These are phyloP conservation scores for Actias luna DNA, from an alignment of 2,888 invertebrate genomes.

Conservation along the genomic window DNA sequence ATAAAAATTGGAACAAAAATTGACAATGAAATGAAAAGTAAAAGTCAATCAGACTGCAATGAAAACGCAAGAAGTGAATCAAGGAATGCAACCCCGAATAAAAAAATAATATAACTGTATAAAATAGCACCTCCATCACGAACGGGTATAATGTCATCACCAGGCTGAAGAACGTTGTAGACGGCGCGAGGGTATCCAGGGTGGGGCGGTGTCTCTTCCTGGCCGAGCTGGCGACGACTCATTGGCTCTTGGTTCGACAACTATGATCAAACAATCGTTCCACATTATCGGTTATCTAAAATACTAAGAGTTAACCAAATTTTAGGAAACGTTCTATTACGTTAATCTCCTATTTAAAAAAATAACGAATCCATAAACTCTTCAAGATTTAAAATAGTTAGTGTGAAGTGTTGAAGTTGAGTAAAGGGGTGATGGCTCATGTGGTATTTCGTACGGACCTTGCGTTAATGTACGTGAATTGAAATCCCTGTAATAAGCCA, in stretches of 20 bases:
- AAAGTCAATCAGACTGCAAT: too few species aligned
- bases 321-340: neutral
- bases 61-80: too few species aligned
- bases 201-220: slow-evolving; percentile 72
- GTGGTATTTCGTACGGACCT: too few species aligned
- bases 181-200: slow-evolving; percentile 67
- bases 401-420: too few species aligned
- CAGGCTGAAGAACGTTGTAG: slow-evolving; percentile 56
- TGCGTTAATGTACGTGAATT: too few species aligned
- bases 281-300: neutral
- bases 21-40: too few species aligned
- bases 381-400: too few species aligned
- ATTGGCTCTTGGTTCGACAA: slow-evolving; percentile 48
- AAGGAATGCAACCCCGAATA: too few species aligned
- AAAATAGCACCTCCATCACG: slow-evolving; percentile 66
- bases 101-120: too few species aligned
- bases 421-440: too few species aligned
- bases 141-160: slow-evolving; percentile 73
- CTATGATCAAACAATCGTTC: slow-evolving; percentile 22
- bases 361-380: neutral
- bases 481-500: too few species aligned
- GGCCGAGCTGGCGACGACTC: slow-evolving; percentile 58
- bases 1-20: too few species aligned
- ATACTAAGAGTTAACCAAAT: neutral
- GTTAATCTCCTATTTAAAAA: neutral